Evolutionary conservation across 2,113 vertebrate genomes (phyloP).

Genomic region (Myotis brandtii): DNA sequence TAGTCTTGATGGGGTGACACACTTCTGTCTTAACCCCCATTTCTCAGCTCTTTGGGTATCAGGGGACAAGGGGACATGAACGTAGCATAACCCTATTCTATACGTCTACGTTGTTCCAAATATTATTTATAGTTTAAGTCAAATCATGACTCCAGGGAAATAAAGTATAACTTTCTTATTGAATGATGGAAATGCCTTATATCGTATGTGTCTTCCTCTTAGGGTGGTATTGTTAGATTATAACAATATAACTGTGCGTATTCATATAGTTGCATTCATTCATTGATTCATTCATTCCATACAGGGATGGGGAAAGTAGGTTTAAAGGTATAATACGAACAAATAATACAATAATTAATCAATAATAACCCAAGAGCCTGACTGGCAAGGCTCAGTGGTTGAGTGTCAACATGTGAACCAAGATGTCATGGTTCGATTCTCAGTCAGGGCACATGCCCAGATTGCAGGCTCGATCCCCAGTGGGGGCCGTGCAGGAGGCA

Average conservation of each 20-base stretch:
- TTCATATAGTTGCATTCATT: neutral
- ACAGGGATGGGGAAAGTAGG: no score
- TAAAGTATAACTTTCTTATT: neutral
- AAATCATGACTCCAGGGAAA: neutral
- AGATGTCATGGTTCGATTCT: no score
- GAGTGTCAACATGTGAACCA: no score
- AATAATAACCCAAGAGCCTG: no score
- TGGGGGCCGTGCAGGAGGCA: no score
- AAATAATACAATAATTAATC: neutral
- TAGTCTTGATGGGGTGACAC: neutral
- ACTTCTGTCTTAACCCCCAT: neutral
- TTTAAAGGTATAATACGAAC: neutral
- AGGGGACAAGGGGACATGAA: conserved; percentile 21
- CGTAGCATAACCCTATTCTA: neutral
- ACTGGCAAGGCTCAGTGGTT: no score
- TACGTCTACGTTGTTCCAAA: neutral
- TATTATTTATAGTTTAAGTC: neutral
- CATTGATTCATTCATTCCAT: neutral
- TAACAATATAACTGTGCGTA: neutral
- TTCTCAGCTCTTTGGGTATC: neutral
- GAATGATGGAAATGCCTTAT: neutral
- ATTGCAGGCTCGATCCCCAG: no score
- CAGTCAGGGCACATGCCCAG: no score
- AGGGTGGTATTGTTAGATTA: neutral
- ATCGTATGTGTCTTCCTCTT: neutral